A percentile compares a stretch with the other conserved stretches of the same genome.
Evolutionary conservation across 2,888 invertebrate genomes (phyloP).

Genomic region (Leptinotarsa rubiginosa): DNA sequence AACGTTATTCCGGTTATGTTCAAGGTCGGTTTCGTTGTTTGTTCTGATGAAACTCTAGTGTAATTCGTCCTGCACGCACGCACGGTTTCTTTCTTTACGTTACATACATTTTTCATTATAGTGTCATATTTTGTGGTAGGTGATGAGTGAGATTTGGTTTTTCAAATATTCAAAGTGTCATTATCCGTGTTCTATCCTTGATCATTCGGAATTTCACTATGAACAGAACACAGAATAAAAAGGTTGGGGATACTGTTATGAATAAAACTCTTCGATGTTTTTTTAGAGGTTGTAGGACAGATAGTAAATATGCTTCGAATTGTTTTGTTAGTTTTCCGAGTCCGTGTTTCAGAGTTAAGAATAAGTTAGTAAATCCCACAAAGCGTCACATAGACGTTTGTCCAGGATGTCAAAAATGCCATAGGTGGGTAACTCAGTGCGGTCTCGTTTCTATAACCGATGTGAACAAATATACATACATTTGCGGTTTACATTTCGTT

Average conservation of each 20-base stretch:
- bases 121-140: not conserved
- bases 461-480: conserved; percentile 14
- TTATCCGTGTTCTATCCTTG: not conserved
- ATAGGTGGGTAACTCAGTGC: conserved; percentile 19
- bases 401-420: conserved; percentile 9
- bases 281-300: conserved; percentile 14
- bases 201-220: not conserved
- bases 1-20: too few relatives aligned
- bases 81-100: not conserved
- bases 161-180: not conserved
- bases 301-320: conserved; percentile 12
- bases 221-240: conserved; percentile 6
- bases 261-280: not conserved
- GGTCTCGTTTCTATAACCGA: not conserved
- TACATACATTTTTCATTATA: not conserved
- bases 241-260: not conserved
- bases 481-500: conserved; percentile 15
- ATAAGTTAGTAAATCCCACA: conserved; percentile 12
- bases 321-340: conserved; percentile 14
- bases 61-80: too few relatives aligned
- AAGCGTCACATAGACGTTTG: conserved; percentile 12
- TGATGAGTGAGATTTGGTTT: not conserved
- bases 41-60: too few relatives aligned
- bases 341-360: conserved; percentile 21
- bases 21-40: too few relatives aligned